phyloP scores from a whole-genome alignment of 2,797 vertebrate genomes.

The Pseudotriccus pelzelni region DNA sequence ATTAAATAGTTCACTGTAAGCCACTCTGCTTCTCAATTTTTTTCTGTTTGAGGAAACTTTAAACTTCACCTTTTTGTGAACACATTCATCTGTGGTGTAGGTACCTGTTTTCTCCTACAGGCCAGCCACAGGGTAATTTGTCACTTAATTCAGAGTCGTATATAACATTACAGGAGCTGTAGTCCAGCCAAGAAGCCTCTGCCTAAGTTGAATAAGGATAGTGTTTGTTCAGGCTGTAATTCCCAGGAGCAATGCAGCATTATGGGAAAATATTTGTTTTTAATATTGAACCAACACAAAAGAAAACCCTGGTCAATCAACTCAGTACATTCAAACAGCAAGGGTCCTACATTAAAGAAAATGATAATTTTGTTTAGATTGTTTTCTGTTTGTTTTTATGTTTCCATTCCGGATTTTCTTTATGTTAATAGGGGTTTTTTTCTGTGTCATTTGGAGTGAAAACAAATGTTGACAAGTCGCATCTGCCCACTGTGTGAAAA shows the following conservation, averaged over 20 bases:
- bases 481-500: slow-evolving; percentile 47
- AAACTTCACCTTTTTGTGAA: slow-evolving; percentile 26
- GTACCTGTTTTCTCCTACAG: slow-evolving; percentile 34
- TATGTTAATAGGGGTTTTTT: not conserved
- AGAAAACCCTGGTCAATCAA: not conserved
- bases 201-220: slow-evolving; percentile 2
- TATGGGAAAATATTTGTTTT: slow-evolving; percentile 50
- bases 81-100: not conserved
- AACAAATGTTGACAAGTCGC: slow-evolving; percentile 14
- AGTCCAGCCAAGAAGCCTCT: slow-evolving; percentile 33
- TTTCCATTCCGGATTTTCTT: not conserved
- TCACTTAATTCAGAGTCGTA: slow-evolving; percentile 28
- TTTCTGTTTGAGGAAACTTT: slow-evolving; percentile 5
- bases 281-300: slow-evolving; percentile 11
- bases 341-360: not conserved
- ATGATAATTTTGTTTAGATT: not conserved
- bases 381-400: not conserved
- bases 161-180: slow-evolving; percentile 41
- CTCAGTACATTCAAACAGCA: not conserved
- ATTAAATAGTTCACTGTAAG: not conserved
- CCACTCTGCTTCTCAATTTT: not conserved
- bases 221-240: not conserved
- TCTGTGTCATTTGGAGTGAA: not conserved
- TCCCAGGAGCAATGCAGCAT: slow-evolving; percentile 32
- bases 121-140: slow-evolving; percentile 23